Conservation (phyloP, 1,140 invertebrate genomes). For the Papilio xuthus region DNA sequence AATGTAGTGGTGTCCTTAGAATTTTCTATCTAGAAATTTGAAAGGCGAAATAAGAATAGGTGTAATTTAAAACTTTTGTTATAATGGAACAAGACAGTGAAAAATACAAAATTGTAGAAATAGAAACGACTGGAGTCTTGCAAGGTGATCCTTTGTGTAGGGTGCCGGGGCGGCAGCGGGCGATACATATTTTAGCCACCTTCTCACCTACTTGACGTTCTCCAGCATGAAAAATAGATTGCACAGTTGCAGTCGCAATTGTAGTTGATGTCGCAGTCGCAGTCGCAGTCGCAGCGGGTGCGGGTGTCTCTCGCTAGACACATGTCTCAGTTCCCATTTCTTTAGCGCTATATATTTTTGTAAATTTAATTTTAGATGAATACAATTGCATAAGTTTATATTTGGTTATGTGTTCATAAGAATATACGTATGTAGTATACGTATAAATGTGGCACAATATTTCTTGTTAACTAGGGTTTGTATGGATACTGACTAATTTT, state of each 20-base stretch:
- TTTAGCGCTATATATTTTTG: background rate
- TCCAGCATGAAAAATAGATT: constrained; percentile 7
- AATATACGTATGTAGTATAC: no score
- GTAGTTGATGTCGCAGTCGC: background rate
- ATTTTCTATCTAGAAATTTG: background rate
- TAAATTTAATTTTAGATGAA: background rate
- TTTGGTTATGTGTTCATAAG: no score
- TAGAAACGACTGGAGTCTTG: constrained; percentile 8
- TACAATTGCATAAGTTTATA: background rate
- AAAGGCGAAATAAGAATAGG: background rate
- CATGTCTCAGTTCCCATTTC: background rate
- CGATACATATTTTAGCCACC: constrained; percentile 13
- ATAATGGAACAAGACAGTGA: background rate
- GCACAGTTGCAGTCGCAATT: background rate
- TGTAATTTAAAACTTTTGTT: background rate
- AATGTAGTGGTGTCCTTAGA: no score
- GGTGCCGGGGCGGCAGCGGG: background rate
- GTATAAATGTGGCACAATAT: no score
- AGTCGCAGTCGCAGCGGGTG: background rate
- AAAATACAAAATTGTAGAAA: constrained; percentile 12
- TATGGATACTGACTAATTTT: no score
- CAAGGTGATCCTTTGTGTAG: constrained; percentile 1
- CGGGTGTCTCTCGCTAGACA: background rate
- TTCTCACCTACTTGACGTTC: background rate
- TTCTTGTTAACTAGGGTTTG: no score